Percentiles rank a stretch among this genome's conserved stretches.
phyloP scores from a whole-genome alignment of 2,797 vertebrate genomes.

The Poeciliopsis turneri region DNA sequence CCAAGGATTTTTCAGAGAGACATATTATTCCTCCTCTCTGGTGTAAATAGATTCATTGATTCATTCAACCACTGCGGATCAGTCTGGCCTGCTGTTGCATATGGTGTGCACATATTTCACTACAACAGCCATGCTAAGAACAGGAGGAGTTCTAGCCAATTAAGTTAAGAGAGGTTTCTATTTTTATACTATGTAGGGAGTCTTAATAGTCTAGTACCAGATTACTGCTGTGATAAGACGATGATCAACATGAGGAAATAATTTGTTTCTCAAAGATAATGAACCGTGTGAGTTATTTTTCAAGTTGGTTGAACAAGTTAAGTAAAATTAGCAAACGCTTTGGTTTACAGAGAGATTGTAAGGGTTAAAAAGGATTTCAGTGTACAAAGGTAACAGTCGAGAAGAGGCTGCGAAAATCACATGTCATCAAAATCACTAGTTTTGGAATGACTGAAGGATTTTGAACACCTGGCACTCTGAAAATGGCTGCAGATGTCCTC shows the following conservation, averaged over 20 bases:
- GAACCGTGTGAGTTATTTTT: background rate
- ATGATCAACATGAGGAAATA: background rate
- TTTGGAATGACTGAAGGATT: background rate
- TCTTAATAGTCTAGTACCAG: background rate
- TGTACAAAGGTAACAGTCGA: background rate
- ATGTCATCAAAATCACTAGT: background rate
- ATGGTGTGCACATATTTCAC: background rate
- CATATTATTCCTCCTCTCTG: background rate
- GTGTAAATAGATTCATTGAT: background rate
- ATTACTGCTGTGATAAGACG: background rate
- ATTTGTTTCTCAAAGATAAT: background rate
- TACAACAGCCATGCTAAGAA: background rate
- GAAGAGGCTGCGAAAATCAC: background rate
- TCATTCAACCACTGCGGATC: slow-evolving; percentile 1
- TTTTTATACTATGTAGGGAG: background rate
- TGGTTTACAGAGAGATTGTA: background rate
- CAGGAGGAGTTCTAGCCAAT: slow-evolving; percentile 1
- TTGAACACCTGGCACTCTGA: background rate
- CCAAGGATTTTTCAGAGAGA: background rate
- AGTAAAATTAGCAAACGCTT: background rate
- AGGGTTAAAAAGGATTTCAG: background rate
- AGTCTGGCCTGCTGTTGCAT: slow-evolving; percentile 5
- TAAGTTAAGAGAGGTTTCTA: background rate
- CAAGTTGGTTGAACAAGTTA: background rate
- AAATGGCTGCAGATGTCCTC: background rate